Evolutionary conservation across 2,888 invertebrate genomes (phyloP).

Genomic region (Melipona bicolor): DNA sequence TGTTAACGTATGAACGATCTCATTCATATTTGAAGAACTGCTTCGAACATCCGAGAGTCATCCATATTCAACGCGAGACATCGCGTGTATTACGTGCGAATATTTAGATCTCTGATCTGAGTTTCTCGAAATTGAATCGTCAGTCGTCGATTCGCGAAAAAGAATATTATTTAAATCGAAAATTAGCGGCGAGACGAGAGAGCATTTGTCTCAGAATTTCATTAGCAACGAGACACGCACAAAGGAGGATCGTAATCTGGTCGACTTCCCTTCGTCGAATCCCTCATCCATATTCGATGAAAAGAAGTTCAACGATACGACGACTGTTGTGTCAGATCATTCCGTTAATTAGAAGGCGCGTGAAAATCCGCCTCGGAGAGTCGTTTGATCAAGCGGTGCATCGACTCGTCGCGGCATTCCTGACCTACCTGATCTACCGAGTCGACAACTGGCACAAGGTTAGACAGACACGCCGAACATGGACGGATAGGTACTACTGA

Average conservation of each 20-base stretch:
- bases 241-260: background rate
- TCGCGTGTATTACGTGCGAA: slow-evolving; percentile 4
- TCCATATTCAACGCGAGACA: slow-evolving; percentile 30
- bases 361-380: slow-evolving; percentile 23
- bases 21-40: slow-evolving; percentile 38
- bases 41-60: slow-evolving; percentile 8
- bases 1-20: background rate
- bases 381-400: slow-evolving; percentile 66
- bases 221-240: background rate
- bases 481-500: slow-evolving; percentile 36
- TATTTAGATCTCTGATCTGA: background rate
- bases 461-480: slow-evolving; percentile 55
- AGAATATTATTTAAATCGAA: background rate
- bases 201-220: background rate
- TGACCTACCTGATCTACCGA: slow-evolving; percentile 19
- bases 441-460: slow-evolving; percentile 74
- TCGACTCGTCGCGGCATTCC: slow-evolving; percentile 64
- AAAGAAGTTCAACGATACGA: slow-evolving; percentile 41
- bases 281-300: slow-evolving; percentile 67
- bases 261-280: slow-evolving; percentile 10
- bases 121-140: background rate
- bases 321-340: slow-evolving; percentile 33
- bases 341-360: slow-evolving; percentile 25
- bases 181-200: background rate
- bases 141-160: background rate